Percentiles rank a stretch among this genome's conserved stretches.
These are phyloP conservation scores for Denticeps clupeoides DNA, from an alignment of 2,797 vertebrate genomes.

Conservation along the genomic window DNA sequence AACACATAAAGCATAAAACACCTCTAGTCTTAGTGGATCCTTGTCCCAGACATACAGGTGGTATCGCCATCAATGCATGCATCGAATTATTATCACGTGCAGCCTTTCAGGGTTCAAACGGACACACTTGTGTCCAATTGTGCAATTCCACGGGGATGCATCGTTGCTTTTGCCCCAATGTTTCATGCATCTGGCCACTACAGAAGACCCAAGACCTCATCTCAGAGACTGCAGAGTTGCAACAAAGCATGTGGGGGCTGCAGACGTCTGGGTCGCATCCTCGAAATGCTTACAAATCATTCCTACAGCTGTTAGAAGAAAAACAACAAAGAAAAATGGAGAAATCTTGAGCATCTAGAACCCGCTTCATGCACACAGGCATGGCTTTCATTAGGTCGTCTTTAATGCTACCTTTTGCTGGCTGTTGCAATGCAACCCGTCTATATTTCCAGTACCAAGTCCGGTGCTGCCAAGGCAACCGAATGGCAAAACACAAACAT, in stretches of 20 bases:
- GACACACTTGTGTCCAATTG: too few species aligned
- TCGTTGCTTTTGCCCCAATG: too few species aligned
- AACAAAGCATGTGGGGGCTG: too few species aligned
- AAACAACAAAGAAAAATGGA: too few species aligned
- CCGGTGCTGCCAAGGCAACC: slow-evolving; percentile 32
- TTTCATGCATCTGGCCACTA: too few species aligned
- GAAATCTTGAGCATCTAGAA: too few species aligned
- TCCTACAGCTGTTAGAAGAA: slow-evolving; percentile 22
- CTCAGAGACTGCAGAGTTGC: too few species aligned
- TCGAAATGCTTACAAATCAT: slow-evolving; percentile 17
- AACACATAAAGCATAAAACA: background rate
- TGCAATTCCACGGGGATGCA: too few species aligned
- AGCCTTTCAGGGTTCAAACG: too few species aligned
- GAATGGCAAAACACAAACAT: slow-evolving; percentile 33
- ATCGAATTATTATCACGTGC: background rate
- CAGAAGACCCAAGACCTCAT: too few species aligned
- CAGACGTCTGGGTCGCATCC: slow-evolving; percentile 14
- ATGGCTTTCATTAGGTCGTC: background rate
- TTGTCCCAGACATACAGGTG: background rate
- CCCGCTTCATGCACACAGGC: background rate
- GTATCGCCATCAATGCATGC: background rate
- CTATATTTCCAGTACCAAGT: slow-evolving; percentile 21
- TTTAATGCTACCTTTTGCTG: background rate
- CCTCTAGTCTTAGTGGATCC: background rate
- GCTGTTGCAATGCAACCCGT: background rate